Base-by-base conservation (phyloP, 2,797 vertebrate genomes). In the Sebastes iracundus region DNA sequence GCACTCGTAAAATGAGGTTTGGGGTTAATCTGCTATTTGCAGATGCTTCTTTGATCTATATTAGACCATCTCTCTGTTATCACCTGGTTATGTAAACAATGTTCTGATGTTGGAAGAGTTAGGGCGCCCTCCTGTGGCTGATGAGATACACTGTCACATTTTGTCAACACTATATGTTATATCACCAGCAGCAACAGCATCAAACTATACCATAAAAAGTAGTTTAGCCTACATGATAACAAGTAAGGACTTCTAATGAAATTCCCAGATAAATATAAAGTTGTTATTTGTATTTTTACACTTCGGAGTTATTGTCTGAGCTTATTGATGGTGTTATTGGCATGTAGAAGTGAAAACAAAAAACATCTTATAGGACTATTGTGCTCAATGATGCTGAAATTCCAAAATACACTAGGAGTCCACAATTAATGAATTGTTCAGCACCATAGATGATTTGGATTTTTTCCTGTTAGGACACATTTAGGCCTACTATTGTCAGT, bases 81-180 rank as follows among this genome's bases (percentile, higher is more conserved):
- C 83, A 71, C 65, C 46, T 58, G 7, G 52, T 91, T 88, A 88
- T 84, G 79, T 89, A 90, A 94, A 73, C 12, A 1, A 8, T 2
- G 11, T 2, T 18, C 10, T 58, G 22, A 18, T 12, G 23, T 22
- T 32, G 28, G 75, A 72, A 72, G 87, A 80, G 72, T 22, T 38
- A 16, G 56, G 62, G 84, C 73, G 91, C 90, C 93, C 82, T 68
- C 87, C 0, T 33, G 76, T 92, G 94, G 92, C 22, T 12, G 16
- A 59, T 0, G 4, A 52, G 7, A 3, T 3, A 16, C 7, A 79
- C 16, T 72, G 42, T 33, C 18, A 56, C 22, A 35, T n/a, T n/a
- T 14, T 14, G 13, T 12, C 28, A 30, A 14, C 61, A 46, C 25
- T 30, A 42, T 42, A 42, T 16, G 20, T 9, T 16, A 32, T 60